phyloP scores from a whole-genome alignment of 2,888 invertebrate species.

The Drosophila nr. perissopoda region DNA sequence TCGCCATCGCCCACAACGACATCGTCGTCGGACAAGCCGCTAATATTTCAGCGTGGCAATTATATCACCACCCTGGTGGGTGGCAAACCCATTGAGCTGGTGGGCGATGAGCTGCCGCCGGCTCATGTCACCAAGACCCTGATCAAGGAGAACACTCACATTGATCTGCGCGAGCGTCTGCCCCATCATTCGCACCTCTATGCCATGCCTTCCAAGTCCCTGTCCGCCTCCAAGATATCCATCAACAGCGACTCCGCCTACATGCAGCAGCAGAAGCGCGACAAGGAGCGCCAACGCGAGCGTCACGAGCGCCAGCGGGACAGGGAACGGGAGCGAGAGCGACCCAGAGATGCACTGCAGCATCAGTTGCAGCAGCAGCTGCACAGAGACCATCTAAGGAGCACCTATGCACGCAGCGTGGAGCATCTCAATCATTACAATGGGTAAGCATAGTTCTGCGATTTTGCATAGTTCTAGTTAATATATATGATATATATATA shows the following conservation, averaged over 20 bases:
- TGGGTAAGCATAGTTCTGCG: slow-evolving; percentile 66
- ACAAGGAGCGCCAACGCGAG: slow-evolving; percentile 81
- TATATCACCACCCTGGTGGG: slow-evolving; percentile 91
- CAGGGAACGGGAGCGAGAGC: slow-evolving; percentile 37
- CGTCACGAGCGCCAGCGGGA: slow-evolving; percentile 70
- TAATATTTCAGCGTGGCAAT: slow-evolving; percentile 92
- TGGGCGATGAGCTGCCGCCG: slow-evolving; percentile 69
- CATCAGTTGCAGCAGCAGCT: slow-evolving; percentile 64
- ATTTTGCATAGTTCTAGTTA: too few relatives aligned
- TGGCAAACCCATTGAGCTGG: slow-evolving; percentile 84
- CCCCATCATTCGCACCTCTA: slow-evolving; percentile 60
- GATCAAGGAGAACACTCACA: slow-evolving; percentile 83
- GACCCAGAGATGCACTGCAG: slow-evolving; percentile 62
- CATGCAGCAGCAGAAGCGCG: slow-evolving; percentile 75
- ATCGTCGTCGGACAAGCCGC: slow-evolving; percentile 86
- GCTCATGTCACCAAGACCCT: slow-evolving; percentile 83
- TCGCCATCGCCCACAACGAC: slow-evolving; percentile 84
- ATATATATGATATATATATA: too few relatives aligned
- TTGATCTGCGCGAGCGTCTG: slow-evolving; percentile 71
- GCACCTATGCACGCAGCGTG: slow-evolving; percentile 83
- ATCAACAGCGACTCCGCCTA: slow-evolving; percentile 83
- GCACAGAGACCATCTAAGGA: slow-evolving; percentile 72
- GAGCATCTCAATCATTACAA: slow-evolving; percentile 84
- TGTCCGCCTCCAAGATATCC: slow-evolving; percentile 85
- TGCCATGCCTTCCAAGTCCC: slow-evolving; percentile 77